A percentile compares a stretch with the other conserved stretches of the same genome.
Conservation (phyloP, 2,888 invertebrate genomes). For the Eudemis profundana region DNA sequence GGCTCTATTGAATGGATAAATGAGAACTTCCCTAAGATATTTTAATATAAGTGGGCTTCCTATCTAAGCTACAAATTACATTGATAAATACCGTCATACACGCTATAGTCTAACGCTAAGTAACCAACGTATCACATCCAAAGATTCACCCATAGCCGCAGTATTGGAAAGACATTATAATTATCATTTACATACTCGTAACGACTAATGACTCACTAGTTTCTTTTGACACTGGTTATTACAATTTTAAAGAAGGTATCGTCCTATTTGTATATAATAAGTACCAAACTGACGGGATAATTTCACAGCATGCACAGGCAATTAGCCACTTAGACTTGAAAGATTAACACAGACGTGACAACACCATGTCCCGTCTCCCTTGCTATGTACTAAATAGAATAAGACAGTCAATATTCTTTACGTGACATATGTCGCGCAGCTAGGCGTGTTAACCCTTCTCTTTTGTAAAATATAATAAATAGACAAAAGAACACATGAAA, state of each 20-base stretch:
- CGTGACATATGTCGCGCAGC: background rate
- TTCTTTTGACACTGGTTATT: constrained; percentile 41
- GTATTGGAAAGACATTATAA: constrained; percentile 42
- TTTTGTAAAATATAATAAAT: constrained; percentile 34
- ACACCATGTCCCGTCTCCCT: background rate
- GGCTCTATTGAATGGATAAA: constrained; percentile 65
- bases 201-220: constrained; percentile 30
- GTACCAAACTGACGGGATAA: constrained; percentile 25
- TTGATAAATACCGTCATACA: constrained; percentile 81
- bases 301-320: constrained; percentile 6
- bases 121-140: constrained; percentile 82
- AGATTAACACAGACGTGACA: background rate
- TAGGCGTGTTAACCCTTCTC: background rate
- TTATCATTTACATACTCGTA: constrained; percentile 36
- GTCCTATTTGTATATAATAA: constrained; percentile 28
- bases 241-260: constrained; percentile 23
- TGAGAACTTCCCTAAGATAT: constrained; percentile 71
- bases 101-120: constrained; percentile 72
- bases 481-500: constrained; percentile 27
- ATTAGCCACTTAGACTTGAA: background rate
- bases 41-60: constrained; percentile 62
- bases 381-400: background rate
- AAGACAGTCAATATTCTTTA: background rate
- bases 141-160: constrained; percentile 74
- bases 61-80: constrained; percentile 75